phyloP scores from a whole-genome alignment of 2,888 invertebrate genomes.

The Oscheius sp. region DNA sequence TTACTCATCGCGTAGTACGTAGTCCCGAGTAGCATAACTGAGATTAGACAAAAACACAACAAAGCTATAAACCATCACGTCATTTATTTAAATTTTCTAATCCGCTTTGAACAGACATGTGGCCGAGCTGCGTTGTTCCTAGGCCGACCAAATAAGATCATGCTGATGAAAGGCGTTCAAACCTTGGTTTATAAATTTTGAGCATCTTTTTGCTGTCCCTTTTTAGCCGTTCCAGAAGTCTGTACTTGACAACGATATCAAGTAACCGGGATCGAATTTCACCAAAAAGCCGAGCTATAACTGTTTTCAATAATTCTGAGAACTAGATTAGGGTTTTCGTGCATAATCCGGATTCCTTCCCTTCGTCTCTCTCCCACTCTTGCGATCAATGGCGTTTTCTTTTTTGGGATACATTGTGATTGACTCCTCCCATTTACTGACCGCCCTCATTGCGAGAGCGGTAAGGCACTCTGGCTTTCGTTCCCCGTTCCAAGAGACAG shows the following conservation, averaged over 20 bases:
- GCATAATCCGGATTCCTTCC: background rate
- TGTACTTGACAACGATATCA: background rate
- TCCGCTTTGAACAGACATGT: background rate
- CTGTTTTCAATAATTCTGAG: background rate
- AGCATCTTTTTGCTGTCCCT: no score
- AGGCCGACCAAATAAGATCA: no score
- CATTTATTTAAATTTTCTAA: conserved; percentile 7
- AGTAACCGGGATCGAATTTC: background rate
- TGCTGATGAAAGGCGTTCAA: no score
- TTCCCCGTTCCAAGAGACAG: background rate
- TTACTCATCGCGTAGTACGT: no score
- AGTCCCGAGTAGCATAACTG: no score
- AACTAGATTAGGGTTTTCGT: no score
- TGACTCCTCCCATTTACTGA: background rate
- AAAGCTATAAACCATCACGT: background rate
- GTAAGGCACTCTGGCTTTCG: background rate
- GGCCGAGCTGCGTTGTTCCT: no score
- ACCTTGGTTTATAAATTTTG: background rate
- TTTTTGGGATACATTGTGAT: background rate
- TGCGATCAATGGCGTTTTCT: background rate
- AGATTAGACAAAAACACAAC: background rate
- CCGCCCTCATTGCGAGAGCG: background rate
- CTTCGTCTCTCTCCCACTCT: no score
- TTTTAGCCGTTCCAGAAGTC: no score
- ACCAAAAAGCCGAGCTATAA: background rate